Conservation (phyloP, 2,113 vertebrate species). For the Echinops telfairi region DNA sequence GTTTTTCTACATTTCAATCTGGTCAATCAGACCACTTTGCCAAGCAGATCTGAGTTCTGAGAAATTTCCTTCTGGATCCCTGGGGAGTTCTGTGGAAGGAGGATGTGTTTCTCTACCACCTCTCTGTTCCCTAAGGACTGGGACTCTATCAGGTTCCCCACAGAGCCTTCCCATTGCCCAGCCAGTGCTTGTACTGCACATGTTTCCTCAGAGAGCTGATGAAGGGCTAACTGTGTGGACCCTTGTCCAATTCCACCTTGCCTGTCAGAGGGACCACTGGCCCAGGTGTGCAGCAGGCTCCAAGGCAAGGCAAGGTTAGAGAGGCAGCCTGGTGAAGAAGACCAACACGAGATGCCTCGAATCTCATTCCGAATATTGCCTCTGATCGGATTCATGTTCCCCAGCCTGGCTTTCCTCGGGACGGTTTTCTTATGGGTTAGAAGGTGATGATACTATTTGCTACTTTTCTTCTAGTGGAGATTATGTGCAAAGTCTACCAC, state of each 20-base stretch:
- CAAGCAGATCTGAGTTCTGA: conserved; percentile 10
- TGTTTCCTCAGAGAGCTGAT: background rate
- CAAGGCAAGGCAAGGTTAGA: background rate
- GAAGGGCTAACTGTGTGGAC: rapidly evolving
- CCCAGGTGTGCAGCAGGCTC: background rate
- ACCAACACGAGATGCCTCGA: background rate
- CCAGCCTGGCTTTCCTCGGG: background rate
- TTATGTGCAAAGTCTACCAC: background rate
- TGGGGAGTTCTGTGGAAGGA: background rate
- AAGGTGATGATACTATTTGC: background rate
- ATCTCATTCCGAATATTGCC: background rate
- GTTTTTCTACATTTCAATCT: background rate
- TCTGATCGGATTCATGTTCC: background rate
- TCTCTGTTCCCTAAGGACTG: background rate
- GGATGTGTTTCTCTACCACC: background rate
- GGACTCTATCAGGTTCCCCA: background rate
- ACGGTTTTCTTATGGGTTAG: no score
- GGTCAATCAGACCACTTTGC: background rate
- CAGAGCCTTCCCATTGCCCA: no score
- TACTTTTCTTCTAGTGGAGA: background rate
- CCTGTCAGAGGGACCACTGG: background rate
- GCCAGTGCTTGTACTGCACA: background rate
- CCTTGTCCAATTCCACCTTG: background rate
- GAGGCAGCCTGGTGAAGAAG: background rate
- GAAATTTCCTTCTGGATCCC: conserved; percentile 33